phyloP scores from a whole-genome alignment of 2,888 invertebrate genomes.

The Cacoxenus indagator region DNA sequence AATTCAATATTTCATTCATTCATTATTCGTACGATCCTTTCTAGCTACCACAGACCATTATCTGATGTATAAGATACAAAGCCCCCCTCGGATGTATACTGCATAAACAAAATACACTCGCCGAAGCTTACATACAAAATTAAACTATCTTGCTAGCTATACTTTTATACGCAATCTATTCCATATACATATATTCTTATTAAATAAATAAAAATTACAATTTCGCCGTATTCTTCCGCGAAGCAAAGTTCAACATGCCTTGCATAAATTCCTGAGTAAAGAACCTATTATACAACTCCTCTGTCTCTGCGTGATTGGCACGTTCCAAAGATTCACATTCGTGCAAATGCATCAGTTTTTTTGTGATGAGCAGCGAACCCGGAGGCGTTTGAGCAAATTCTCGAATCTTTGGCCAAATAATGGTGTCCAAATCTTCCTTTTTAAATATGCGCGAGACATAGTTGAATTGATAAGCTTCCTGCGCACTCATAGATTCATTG shows the following conservation, averaged over 20 bases:
- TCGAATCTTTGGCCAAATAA: conserved; percentile 75
- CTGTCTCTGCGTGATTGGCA: conserved; percentile 79
- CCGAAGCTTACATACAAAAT: too few relatives aligned
- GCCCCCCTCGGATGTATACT: too few relatives aligned
- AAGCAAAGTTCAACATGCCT: conserved; percentile 68
- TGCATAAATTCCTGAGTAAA: conserved; percentile 77
- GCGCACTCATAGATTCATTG: conserved; percentile 82
- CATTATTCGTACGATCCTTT: too few relatives aligned
- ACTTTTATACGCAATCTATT: too few relatives aligned
- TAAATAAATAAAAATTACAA: too few relatives aligned
- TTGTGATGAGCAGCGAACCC: conserved; percentile 77
- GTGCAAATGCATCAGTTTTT: conserved; percentile 77
- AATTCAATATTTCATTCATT: too few relatives aligned
- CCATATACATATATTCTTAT: too few relatives aligned
- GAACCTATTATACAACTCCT: conserved; percentile 77
- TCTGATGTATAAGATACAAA: too few relatives aligned
- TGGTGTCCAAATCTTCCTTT: conserved; percentile 74
- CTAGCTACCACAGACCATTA: too few relatives aligned
- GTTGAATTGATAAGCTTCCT: conserved; percentile 83
- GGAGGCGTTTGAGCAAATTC: conserved; percentile 74
- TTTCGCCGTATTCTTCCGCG: conserved; percentile 58
- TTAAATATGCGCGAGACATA: conserved; percentile 86
- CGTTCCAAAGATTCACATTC: conserved; percentile 76
- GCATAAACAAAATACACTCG: too few relatives aligned
- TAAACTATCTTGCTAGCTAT: too few relatives aligned